These are phyloP conservation scores for Peromyscus californicus DNA, from an alignment of 2,113 vertebrate genomes.

Conservation along the genomic window DNA sequence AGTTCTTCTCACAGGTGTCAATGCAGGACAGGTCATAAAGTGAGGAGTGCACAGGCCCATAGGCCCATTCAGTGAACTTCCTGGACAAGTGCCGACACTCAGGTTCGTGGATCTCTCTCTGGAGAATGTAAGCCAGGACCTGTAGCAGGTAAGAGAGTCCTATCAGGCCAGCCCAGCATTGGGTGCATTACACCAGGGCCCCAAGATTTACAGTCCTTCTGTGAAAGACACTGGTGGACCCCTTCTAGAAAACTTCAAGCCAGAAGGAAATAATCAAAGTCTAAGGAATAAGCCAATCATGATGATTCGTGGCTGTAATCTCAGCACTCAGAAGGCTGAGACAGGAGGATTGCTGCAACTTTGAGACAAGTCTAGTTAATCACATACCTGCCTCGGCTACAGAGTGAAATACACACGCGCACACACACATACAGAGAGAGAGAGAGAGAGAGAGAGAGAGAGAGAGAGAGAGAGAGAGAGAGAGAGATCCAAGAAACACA, in stretches of 20 bases:
- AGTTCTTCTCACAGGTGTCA: constrained; percentile 94
- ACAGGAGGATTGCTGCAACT: not conserved
- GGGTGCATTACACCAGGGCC: not conserved
- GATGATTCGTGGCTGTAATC: not conserved
- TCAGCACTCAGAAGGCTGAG: not conserved
- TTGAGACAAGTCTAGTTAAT: not conserved
- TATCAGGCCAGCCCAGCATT: not conserved
- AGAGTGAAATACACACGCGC: not conserved
- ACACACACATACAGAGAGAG: no score
- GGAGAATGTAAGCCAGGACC: constrained; percentile 94
- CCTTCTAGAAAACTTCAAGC: constrained; percentile 2
- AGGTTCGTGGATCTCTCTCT: constrained; percentile 92
- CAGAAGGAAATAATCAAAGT: constrained; percentile 17
- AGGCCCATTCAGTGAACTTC: constrained; percentile 99
- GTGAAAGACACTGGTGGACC: not conserved
- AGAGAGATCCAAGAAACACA: not conserved
- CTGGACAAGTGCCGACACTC: constrained; percentile 95
- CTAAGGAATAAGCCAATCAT: not conserved
- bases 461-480: no score
- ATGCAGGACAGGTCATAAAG: constrained; percentile 95
- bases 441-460: no score
- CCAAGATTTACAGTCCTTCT: not conserved
- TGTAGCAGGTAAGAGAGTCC: constrained; percentile 70
- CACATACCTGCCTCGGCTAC: not conserved
- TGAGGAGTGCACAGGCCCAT: constrained; percentile 96